Base-by-base conservation (phyloP, 2,888 invertebrate genomes). In the Lasiommata megera region DNA sequence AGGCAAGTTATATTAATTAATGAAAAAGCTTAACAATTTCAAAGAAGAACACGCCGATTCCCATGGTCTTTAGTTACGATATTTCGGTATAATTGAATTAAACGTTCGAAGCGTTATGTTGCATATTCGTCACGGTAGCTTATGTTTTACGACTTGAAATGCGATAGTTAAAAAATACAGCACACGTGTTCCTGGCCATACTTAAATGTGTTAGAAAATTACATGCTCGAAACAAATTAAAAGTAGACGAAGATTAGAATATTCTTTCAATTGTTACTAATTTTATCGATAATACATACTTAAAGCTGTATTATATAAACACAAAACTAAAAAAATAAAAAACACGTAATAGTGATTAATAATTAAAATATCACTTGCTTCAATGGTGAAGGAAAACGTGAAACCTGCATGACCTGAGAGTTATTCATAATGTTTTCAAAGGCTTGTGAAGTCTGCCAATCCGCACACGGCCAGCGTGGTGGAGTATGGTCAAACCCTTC, bases 11-110 rank as follows among this genome's bases (percentile, higher is more conserved):
- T 23, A 2, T 23, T 23, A 23, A 23, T 34, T 3, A 34, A 6
- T 9, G 1, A 34, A 3, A 34, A 29, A 16, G 11, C n/a, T 34
- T 14, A 48, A 18, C 6, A 51, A 12, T 40, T 41, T 54, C 38
- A 58, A 41, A 54, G 51, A 48, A 41, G 43, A 60, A 52, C 65
- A 58, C 65, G 63, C 61, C 28, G 56, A 58, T 73, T 68, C 63
- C 65, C 55, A 58, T 57, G 63, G 54, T 56, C 63, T 71, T 67
- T 73, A 62, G 65, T 62, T 63, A 70, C 65, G 60, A 63, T 55
- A 60, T 60, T 61, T 59, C 59, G 44, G 47, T 54, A 38, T 60
- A 62, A 62, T 62, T 60, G 54, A 62, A 62, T 60, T 61, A 56
- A 59, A 57, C 54, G 56, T 62, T 61, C 50, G 14, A 54, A 60